Evolutionary conservation across 2,113 vertebrate species (phyloP).

Genomic region (Ellobius talpinus): DNA sequence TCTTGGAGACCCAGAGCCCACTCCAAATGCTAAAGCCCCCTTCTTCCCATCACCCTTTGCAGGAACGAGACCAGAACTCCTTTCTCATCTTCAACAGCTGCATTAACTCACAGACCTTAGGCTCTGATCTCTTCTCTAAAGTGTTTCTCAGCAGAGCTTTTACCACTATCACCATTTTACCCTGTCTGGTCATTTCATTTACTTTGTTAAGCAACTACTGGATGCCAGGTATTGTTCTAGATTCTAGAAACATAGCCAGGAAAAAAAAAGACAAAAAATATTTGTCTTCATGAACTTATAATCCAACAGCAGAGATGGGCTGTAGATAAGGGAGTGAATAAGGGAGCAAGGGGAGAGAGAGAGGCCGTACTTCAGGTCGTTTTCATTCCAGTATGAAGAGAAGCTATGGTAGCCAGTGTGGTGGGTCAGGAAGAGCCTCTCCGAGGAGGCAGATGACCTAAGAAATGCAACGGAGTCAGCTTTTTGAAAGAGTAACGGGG

Average conservation of each 20-base stretch:
- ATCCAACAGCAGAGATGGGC: background rate
- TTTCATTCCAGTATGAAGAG: background rate
- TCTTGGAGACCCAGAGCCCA: background rate
- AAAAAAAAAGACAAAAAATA: constrained; percentile 1
- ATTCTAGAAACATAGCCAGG: background rate
- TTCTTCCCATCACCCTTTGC: background rate
- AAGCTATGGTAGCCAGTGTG: background rate
- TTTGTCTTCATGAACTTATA: background rate
- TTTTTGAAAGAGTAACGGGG: background rate
- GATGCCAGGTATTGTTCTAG: constrained; percentile 5
- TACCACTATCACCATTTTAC: background rate
- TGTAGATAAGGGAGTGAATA: background rate
- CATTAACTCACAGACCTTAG: background rate
- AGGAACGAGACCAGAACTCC: background rate
- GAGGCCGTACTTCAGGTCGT: background rate
- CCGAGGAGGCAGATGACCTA: background rate
- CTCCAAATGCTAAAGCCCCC: background rate
- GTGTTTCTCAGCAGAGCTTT: background rate
- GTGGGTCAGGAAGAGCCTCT: background rate
- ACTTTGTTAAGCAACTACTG: background rate
- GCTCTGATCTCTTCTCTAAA: background rate
- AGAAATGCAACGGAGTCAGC: background rate
- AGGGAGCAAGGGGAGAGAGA: background rate
- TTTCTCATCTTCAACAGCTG: background rate
- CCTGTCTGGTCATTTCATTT: background rate